Evolutionary conservation across 2,113 vertebrate genomes (phyloP), one percentile per base, ranked within the genome.

Genomic region (Leptodactylus fuscus): DNA sequence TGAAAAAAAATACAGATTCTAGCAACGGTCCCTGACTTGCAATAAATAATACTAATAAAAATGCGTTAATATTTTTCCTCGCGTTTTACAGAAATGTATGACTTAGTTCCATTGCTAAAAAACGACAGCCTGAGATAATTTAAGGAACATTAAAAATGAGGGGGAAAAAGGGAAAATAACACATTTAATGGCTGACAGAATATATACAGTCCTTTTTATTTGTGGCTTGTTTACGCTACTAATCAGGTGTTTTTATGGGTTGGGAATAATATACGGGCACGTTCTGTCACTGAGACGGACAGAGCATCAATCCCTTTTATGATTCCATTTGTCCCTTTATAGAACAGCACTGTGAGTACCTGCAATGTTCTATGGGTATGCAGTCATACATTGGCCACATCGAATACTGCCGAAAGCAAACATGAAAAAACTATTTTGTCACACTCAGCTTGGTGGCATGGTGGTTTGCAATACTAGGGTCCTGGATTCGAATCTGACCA

Each of bases 151-250:
- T 76, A 76, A 51, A 49, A 76, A 76, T 29, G 2, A 22, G 32
- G 65, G 16, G 3, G 34, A 4, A 22, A 16, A 5, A 38, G 16
- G 27, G 29, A 36, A 69, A 69, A 76, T 32, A 75, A 27, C 12
- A 48, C n/a, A 10, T 49, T 51, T 76, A 76, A 51, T 32, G 18
- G 73, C 15, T 29, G 73, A 51, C 15, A 76, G 44, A 51, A 48
- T 69, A 51, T 27, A 69, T 69, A 69, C 5, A 15, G n/a, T n/a
- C n/a, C n/a, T n/a, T 55, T 34, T 82, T 71, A 48, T 71, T 51
- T 55, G 60, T 55, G 24, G 60, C 75, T 78, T 82, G 81, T 73
- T 71, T 71, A 82, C 49, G 29, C 81, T 71, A 71, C 67, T 71
- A 82, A 82, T 82, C 46, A 71, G 48, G 24, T 34, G n/a, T 22